A percentile compares a stretch with the other conserved stretches of the same genome.
These are phyloP conservation scores for Eurystomus glaucurus DNA, from an alignment of 2,797 vertebrate species.

Conservation along the genomic window DNA sequence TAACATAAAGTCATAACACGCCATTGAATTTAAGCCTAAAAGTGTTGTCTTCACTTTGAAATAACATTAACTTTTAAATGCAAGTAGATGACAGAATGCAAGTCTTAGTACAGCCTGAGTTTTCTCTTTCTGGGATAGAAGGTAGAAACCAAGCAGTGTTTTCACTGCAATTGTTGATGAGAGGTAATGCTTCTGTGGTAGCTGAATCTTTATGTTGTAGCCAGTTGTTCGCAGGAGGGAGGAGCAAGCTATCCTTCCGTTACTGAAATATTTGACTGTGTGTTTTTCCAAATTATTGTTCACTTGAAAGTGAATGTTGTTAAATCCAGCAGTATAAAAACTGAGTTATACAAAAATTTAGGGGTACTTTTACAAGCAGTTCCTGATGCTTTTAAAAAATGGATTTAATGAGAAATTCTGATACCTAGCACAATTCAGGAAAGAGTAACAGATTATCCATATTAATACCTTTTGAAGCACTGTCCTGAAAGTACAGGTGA, in stretches of 20 bases:
- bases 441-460: neutral
- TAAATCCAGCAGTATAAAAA: neutral
- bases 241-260: neutral
- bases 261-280: neutral
- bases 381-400: neutral
- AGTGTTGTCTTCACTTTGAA: neutral
- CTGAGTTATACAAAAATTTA: neutral
- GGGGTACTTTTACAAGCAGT: neutral
- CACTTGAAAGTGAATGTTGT: neutral
- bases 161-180: neutral
- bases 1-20: neutral
- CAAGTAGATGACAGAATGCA: neutral
- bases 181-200: neutral
- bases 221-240: neutral
- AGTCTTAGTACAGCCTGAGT: neutral
- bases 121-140: neutral
- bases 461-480: fast-evolving
- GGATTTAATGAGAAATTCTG: neutral
- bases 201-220: neutral
- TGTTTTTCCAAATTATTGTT: neutral
- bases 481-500: neutral
- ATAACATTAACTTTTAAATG: neutral
- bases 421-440: neutral
- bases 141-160: neutral
- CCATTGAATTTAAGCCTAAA: neutral